Percentiles rank a stretch among this genome's conserved stretches.
Conservation (phyloP, 2,797 vertebrate species). For the Poeciliopsis paucimaculata region DNA sequence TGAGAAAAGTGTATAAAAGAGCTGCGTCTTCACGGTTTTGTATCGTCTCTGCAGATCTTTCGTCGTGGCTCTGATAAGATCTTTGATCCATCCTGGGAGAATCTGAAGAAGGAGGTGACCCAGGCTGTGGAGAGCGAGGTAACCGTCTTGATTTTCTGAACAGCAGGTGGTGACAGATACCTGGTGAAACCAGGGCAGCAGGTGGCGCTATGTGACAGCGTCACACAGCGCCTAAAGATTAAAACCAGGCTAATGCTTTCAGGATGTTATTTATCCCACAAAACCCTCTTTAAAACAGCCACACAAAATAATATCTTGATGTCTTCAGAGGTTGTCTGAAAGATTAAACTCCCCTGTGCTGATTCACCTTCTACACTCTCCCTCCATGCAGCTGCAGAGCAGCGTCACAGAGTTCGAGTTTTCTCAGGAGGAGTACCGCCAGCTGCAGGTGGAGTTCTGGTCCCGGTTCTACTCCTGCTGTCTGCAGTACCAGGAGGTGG, state of each 20-base stretch:
- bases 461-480: slow-evolving; percentile 95
- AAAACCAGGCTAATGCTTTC: not conserved
- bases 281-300: not conserved
- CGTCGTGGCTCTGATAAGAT: slow-evolving; percentile 84
- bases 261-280: not conserved
- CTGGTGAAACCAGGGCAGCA: not conserved
- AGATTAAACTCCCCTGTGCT: not conserved
- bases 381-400: slow-evolving; percentile 85
- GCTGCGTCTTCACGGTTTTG: slow-evolving; percentile 62
- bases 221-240: not conserved
- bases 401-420: slow-evolving; percentile 93
- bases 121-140: slow-evolving; percentile 92
- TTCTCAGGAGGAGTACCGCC: slow-evolving; percentile 91
- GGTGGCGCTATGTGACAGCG: not conserved
- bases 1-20: too few species aligned
- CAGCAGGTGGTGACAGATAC: not conserved
- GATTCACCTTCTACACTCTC: not conserved
- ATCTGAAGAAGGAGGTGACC: slow-evolving; percentile 91
- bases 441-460: slow-evolving; percentile 95
- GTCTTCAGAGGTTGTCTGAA: not conserved
- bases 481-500: slow-evolving; percentile 93
- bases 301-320: not conserved
- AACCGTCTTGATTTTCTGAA: not conserved
- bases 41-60: slow-evolving; percentile 83
- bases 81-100: slow-evolving; percentile 86